These are phyloP conservation scores for Dendronephthya gigantea DNA, from an alignment of 64 coral and sea anemone species.

Conservation along the genomic window DNA sequence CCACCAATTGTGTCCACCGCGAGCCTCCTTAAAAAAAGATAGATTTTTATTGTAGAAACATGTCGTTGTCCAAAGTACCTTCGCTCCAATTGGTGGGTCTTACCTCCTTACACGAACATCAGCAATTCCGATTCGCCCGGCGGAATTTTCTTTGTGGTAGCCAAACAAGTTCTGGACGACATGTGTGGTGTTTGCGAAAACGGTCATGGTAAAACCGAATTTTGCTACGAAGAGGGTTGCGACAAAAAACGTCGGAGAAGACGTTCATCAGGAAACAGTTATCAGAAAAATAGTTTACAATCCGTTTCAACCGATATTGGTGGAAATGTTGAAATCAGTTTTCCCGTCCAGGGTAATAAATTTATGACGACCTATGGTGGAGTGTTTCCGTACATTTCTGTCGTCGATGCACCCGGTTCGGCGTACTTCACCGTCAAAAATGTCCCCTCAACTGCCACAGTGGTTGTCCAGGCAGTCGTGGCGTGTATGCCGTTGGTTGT, in stretches of 20 bases:
- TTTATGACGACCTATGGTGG: not conserved
- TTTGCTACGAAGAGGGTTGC: not conserved
- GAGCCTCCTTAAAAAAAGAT: too few species aligned
- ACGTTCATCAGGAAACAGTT: not conserved
- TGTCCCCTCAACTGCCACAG: not conserved
- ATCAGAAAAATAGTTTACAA: not conserved
- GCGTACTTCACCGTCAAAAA: not conserved
- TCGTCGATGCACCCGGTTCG: not conserved
- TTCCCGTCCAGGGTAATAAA: not conserved
- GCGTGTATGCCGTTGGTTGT: not conserved
- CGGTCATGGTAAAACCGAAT: not conserved
- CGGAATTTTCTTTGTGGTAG: not conserved
- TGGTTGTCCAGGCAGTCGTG: not conserved
- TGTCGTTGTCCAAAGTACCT: not conserved
- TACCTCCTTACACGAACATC: not conserved
- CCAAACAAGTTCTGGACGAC: not conserved
- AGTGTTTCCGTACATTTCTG: slow-evolving; percentile 4
- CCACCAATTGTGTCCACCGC: too few species aligned
- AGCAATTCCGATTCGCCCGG: not conserved
- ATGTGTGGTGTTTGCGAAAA: not conserved
- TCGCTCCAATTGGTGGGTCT: not conserved
- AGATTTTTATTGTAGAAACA: not conserved
- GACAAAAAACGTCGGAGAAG: not conserved
- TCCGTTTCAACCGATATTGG: not conserved
- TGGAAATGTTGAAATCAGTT: not conserved